Base-by-base conservation (phyloP, 2,888 invertebrate species). In the Smittia aterrima region DNA sequence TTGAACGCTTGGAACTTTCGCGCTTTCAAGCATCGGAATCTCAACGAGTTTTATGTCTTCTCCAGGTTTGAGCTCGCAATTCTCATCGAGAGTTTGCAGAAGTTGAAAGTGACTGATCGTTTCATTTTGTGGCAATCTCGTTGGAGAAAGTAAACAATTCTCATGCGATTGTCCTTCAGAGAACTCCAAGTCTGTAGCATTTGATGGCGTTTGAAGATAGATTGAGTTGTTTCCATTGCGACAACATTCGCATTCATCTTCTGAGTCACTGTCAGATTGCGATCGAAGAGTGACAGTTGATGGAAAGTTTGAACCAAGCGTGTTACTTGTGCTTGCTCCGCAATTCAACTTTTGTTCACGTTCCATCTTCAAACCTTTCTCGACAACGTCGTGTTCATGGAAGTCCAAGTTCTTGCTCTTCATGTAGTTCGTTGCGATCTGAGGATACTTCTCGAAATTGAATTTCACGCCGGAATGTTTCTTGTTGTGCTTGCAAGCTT, bases 381-480 rank as follows among this genome's bases (percentile, higher is more conserved):
- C 86, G 58, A 86, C 84, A 77, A 87, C 86, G 77, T 86, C 85
- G 75, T 87, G 84, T 80, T 87, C 86, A 78, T 86, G 80, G 78
- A 88, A 84, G 81, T 89, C 87, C 78, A 90, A 84, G 81, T 90
- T 90, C 82, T 90, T 90, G 81, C 88, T 89, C 82, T 88, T 88
- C 90, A 90, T 89, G 80, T 90, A 90, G 82, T 90, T 90, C 78
- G 87, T 88, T 77, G 89, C 89, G 80, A 90, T 90, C 80, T 90
- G 89, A 32, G 90, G 89, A 83, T 89, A 89, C 82, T 90, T 89
- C 81, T 88, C 88, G 79, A 90, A 88, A 80, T 89, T 89, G 80
- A 90, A 90, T 82, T 90, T 90, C 81, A 89, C 88, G 79, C 89
- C 89, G 81, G 89, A 88, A 85, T 88, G 87, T 84, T 87, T 86